Conservation (phyloP, 2,888 invertebrate species). For the Selenia dentaria region DNA sequence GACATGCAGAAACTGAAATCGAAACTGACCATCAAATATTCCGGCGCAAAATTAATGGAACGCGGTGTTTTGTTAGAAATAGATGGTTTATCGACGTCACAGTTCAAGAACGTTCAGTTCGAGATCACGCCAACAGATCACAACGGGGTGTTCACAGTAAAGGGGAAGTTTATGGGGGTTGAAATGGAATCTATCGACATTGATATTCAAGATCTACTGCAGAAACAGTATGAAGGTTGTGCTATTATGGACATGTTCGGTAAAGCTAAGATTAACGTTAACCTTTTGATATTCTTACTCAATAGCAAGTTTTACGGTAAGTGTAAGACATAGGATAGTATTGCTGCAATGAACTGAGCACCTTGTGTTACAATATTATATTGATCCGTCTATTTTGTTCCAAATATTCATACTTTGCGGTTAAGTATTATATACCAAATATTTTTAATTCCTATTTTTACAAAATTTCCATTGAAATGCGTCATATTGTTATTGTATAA, state of each 20-base stretch:
- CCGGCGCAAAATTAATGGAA: slow-evolving; percentile 88
- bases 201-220: slow-evolving; percentile 89
- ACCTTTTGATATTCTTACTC: slow-evolving; percentile 88
- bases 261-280: slow-evolving; percentile 91
- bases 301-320: slow-evolving; percentile 91
- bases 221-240: slow-evolving; percentile 91
- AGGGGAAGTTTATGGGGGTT: slow-evolving; percentile 91
- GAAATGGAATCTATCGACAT: slow-evolving; percentile 89
- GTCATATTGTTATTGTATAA: slow-evolving; percentile 2
- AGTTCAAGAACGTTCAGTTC: slow-evolving; percentile 90
- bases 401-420: slow-evolving; percentile 24
- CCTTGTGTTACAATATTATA: slow-evolving; percentile 2
- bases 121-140: slow-evolving; percentile 88
- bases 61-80: slow-evolving; percentile 89
- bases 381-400: slow-evolving; percentile 33
- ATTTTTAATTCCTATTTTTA: slow-evolving; percentile 36
- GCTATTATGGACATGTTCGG: slow-evolving; percentile 91
- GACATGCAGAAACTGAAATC: slow-evolving; percentile 83
- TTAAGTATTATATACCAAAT: slow-evolving; percentile 62
- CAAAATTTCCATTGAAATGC: slow-evolving; percentile 9
- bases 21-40: slow-evolving; percentile 86
- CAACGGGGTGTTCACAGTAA: slow-evolving; percentile 88
- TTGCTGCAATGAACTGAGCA: neutral
- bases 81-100: slow-evolving; percentile 86
- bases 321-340: slow-evolving; percentile 42